A percentile compares a stretch with the other conserved stretches of the same genome.
Evolutionary conservation across 1,140 invertebrate genomes (phyloP).

Genomic region (Ips nitidus): DNA sequence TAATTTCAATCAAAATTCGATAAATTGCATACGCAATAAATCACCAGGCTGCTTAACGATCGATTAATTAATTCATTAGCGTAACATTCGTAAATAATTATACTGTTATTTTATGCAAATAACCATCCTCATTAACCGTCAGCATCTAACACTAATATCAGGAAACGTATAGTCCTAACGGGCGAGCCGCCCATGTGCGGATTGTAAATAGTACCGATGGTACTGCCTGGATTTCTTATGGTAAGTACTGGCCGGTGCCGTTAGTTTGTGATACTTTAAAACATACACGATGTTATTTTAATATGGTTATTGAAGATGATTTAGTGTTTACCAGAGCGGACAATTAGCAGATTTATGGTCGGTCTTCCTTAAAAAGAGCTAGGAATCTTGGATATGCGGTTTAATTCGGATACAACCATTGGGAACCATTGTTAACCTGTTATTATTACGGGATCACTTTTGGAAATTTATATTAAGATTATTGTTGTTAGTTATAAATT

Average conservation of each 20-base stretch:
- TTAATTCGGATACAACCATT: too few relatives aligned
- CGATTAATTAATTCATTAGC: neutral
- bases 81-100: neutral
- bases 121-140: neutral
- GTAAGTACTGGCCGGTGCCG: slow-evolving; percentile 13
- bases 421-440: too few relatives aligned
- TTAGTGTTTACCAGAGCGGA: slow-evolving; percentile 4
- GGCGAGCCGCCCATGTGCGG: slow-evolving; percentile 10
- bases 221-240: slow-evolving; percentile 18
- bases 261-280: slow-evolving; percentile 16
- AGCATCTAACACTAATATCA: neutral
- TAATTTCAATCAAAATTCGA: too few relatives aligned
- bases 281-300: slow-evolving; percentile 10
- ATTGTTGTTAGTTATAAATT: too few relatives aligned
- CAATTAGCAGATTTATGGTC: slow-evolving; percentile 15
- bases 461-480: too few relatives aligned
- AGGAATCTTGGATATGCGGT: too few relatives aligned
- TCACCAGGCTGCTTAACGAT: neutral
- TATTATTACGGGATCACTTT: too few relatives aligned
- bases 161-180: slow-evolving; percentile 2
- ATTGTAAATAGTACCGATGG: slow-evolving; percentile 13
- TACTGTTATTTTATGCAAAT: neutral
- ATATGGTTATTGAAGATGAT: slow-evolving; percentile 9
- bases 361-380: too few relatives aligned
- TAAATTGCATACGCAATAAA: too few relatives aligned